These are phyloP conservation scores for Acanthosepion pharaonis DNA, from an alignment of 2,888 invertebrate genomes.

Conservation along the genomic window DNA sequence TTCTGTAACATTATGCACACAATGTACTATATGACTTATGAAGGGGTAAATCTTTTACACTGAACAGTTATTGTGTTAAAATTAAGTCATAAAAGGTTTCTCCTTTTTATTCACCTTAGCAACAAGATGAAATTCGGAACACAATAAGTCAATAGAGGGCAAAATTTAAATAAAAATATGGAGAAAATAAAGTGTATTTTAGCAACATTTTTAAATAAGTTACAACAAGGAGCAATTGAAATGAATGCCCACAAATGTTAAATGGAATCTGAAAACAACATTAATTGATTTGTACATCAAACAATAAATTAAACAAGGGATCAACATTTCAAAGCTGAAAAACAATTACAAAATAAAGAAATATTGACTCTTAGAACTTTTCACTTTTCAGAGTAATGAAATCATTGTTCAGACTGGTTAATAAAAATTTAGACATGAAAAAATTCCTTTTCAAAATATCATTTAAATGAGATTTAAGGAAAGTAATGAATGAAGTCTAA, in stretches of 20 bases:
- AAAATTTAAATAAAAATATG: too few species aligned
- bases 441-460: not conserved
- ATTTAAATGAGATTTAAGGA: not conserved
- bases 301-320: not conserved
- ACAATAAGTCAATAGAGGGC: too few species aligned
- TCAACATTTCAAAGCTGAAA: not conserved
- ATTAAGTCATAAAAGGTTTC: too few species aligned
- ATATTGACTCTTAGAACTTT: not conserved
- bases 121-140: too few species aligned
- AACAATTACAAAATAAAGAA: not conserved
- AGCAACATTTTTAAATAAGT: not conserved
- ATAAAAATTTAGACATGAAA: not conserved
- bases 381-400: not conserved
- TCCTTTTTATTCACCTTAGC: too few species aligned
- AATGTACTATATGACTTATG: too few species aligned
- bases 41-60: too few species aligned
- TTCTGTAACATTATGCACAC: too few species aligned
- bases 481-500: not conserved
- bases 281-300: not conserved
- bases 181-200: too few species aligned
- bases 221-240: not conserved
- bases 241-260: not conserved
- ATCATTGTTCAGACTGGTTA: not conserved
- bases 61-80: too few species aligned
- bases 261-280: not conserved